A percentile compares a stretch with the other conserved stretches of the same genome.
These are phyloP conservation scores for Anabacerthia variegaticeps DNA, from an alignment of 2,797 vertebrate species.

Conservation along the genomic window DNA sequence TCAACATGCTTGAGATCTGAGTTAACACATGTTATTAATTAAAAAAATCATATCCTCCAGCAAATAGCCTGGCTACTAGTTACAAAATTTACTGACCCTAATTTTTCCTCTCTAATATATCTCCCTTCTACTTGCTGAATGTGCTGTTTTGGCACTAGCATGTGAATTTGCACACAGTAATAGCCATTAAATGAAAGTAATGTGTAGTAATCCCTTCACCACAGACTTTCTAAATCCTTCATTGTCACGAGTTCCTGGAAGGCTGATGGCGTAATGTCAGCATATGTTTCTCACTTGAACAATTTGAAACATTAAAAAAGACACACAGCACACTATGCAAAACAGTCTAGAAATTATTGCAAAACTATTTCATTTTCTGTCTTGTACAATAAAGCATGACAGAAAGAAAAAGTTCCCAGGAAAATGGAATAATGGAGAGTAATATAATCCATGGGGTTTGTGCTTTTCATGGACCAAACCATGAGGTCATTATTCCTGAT, in stretches of 20 bases:
- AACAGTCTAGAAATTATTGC: neutral
- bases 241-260: conserved; percentile 26
- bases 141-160: neutral
- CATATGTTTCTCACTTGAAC: conserved; percentile 7
- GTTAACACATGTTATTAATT: neutral
- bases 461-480: neutral
- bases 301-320: conserved; percentile 1
- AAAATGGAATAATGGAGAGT: neutral
- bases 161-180: conserved; percentile 8
- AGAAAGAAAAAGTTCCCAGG: neutral
- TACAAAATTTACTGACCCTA: neutral
- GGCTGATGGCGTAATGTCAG: neutral
- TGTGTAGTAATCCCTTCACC: conserved; percentile 21
- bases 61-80: neutral
- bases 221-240: conserved; percentile 18
- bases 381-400: neutral
- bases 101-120: neutral
- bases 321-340: neutral
- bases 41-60: neutral
- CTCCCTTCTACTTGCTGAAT: neutral
- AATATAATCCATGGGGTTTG: neutral
- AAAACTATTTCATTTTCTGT: conserved; percentile 8
- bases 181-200: neutral
- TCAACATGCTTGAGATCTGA: neutral
- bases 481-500: conserved; percentile 7